phyloP scores from a whole-genome alignment of 2,797 vertebrate genomes.

The Argyrosomus regius region DNA sequence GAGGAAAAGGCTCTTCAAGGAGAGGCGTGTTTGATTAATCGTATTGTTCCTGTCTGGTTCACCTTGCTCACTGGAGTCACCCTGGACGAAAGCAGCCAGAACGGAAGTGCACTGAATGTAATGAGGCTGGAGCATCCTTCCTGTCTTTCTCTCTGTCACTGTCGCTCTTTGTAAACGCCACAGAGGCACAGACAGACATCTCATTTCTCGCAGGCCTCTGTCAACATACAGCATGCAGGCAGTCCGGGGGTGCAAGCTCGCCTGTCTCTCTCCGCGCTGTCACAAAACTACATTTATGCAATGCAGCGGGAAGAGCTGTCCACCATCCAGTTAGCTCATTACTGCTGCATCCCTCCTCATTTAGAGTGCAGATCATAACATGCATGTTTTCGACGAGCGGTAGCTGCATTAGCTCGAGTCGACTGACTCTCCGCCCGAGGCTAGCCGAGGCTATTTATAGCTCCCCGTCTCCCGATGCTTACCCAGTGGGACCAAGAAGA shows the following conservation, averaged over 20 bases:
- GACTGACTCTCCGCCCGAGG: conserved; percentile 78
- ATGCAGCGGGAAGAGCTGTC: conserved; percentile 8
- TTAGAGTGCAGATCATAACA: conserved; percentile 57
- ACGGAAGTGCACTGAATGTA: conserved; percentile 83
- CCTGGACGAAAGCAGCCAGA: conserved; percentile 74
- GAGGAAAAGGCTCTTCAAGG: conserved; percentile 80
- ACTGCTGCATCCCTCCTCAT: conserved; percentile 16
- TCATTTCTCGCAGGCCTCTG: conserved; percentile 63
- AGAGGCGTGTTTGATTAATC: conserved; percentile 84
- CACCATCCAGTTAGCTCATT: conserved; percentile 28
- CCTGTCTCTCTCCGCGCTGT: conserved; percentile 2
- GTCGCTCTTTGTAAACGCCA: conserved; percentile 61
- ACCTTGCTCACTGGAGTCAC: conserved; percentile 80
- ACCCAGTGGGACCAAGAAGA: conserved; percentile 71
- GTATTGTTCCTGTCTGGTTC: conserved; percentile 83
- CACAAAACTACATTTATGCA: conserved; percentile 26
- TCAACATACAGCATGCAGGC: conserved; percentile 39
- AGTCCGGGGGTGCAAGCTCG: conserved; percentile 35
- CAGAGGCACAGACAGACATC: conserved; percentile 59
- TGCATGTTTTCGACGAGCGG: conserved; percentile 60
- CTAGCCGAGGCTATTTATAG: conserved; percentile 80
- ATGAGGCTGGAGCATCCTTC: conserved; percentile 84
- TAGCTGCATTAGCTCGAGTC: conserved; percentile 73
- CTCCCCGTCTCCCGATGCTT: conserved; percentile 73
- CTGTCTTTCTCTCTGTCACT: conserved; percentile 60